Base-by-base conservation (phyloP, 2,797 vertebrate species). In the Myotis findleyi region DNA sequence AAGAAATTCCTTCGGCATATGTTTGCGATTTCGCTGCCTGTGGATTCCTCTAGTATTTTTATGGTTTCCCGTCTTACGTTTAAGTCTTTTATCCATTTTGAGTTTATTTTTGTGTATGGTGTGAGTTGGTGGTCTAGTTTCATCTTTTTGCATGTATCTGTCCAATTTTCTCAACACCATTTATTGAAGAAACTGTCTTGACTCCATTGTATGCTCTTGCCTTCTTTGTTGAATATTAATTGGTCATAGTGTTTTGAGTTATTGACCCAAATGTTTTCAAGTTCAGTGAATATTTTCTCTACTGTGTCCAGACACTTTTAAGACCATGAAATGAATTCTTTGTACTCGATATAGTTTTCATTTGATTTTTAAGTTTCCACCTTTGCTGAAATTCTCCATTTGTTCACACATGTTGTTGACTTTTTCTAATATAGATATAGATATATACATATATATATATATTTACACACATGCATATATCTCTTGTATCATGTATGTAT, bases 321-420 rank as follows among this genome's bases (percentile, higher is more conserved):
- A 80, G 41, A 3, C 12, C 18, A 38, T 69, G n/a, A 71, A 88
- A 36, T 82, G 6, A 94, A 87, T 84, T 73, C 2, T 86, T 94
- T 55, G 38, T 77, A 64, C 38, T 27, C 94, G 49, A 51, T 38
- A 81, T 71, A 57, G 38, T 87, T 80, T 93, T 92, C 27, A 87
- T 68, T 86, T 68, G 12, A 36, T 41, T 55, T 76, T 79, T 57
- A 64, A 33, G 2, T 59, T 89, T 88, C 44, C 36, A 66, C 59
- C 38, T 88, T 71, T 72, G 91, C 7, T 91, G 41, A 81, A 86
- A n/a, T 91, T 93, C 30, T 92, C 38, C 33, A 53, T 76, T 88
- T 49, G 12, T 53, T 92, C 13, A 33, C 2, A 55, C 12, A 53
- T 18, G 0, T 71, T 33, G 64, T 71, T 33, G 64, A 55, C 12